phyloP scores from a whole-genome alignment of 2,888 invertebrate species.

The Octonoba sinensis region DNA sequence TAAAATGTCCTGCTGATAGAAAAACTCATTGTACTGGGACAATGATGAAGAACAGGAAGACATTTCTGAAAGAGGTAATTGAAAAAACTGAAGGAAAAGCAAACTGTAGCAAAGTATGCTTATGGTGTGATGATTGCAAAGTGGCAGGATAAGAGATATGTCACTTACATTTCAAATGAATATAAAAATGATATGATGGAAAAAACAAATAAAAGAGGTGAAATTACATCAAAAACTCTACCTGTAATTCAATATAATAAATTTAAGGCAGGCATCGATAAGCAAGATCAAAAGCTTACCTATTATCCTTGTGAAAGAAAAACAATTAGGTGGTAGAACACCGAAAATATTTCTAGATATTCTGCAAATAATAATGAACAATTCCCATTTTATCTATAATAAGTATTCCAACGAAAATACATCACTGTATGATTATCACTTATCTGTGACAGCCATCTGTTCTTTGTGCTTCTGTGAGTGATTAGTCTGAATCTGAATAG shows the following conservation, averaged over 20 bases:
- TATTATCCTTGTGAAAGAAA: slow-evolving; percentile 44
- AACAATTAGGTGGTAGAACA: slow-evolving; percentile 21
- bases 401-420: slow-evolving; percentile 12
- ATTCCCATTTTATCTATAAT: slow-evolving; percentile 20
- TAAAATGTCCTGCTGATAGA: slow-evolving; percentile 7
- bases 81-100: slow-evolving; percentile 18
- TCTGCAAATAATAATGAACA: slow-evolving; percentile 11
- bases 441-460: no score
- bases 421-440: no score
- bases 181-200: slow-evolving; percentile 24
- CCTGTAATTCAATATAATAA: slow-evolving; percentile 22
- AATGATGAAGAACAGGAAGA: slow-evolving; percentile 11
- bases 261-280: slow-evolving; percentile 34
- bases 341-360: slow-evolving; percentile 27
- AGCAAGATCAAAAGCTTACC: slow-evolving; percentile 30
- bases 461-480: no score
- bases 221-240: slow-evolving; percentile 22
- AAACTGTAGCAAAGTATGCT: slow-evolving; percentile 29
- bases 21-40: slow-evolving; percentile 10
- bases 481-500: no score
- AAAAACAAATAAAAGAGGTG: slow-evolving; percentile 1
- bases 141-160: slow-evolving; percentile 25
- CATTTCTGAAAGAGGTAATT: slow-evolving; percentile 1
- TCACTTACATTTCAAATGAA: slow-evolving; percentile 33
- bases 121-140: slow-evolving; percentile 29